These are phyloP conservation scores for Marronus borbonicus DNA, from an alignment of 2,888 invertebrate genomes.

Conservation along the genomic window DNA sequence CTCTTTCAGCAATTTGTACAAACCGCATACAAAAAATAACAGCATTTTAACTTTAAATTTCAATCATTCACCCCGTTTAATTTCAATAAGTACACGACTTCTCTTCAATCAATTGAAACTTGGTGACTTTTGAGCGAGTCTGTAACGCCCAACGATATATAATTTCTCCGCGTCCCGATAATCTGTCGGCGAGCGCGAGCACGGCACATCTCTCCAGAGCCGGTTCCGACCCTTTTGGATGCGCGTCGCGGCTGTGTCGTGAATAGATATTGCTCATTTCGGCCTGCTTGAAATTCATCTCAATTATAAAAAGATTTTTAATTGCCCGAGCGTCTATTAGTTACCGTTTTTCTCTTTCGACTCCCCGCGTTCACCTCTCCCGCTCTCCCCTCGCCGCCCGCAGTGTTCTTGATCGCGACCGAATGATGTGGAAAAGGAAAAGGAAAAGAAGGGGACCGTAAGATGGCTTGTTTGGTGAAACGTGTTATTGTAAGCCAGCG, in stretches of 20 bases:
- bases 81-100: too few species aligned
- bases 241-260: conserved; percentile 62
- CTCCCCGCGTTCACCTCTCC: neutral
- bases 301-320: conserved; percentile 70
- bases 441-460: too few species aligned
- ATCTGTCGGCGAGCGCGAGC: conserved; percentile 32
- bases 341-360: conserved; percentile 52
- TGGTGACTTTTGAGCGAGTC: conserved; percentile 16
- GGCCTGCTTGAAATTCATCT: conserved; percentile 66
- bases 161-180: conserved; percentile 28
- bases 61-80: too few species aligned
- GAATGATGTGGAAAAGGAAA: too few species aligned
- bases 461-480: too few species aligned
- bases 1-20: too few species aligned
- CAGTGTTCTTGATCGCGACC: too few species aligned
- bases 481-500: too few species aligned
- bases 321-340: conserved; percentile 66
- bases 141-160: neutral
- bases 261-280: conserved; percentile 70
- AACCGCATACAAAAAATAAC: too few species aligned
- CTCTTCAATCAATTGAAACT: too few species aligned
- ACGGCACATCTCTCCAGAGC: conserved; percentile 27
- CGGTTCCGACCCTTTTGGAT: conserved; percentile 61
- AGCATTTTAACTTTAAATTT: too few species aligned
- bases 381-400: too few species aligned